These are phyloP conservation scores for Colius striatus DNA, from an alignment of 2,113 vertebrate genomes.

Conservation along the genomic window DNA sequence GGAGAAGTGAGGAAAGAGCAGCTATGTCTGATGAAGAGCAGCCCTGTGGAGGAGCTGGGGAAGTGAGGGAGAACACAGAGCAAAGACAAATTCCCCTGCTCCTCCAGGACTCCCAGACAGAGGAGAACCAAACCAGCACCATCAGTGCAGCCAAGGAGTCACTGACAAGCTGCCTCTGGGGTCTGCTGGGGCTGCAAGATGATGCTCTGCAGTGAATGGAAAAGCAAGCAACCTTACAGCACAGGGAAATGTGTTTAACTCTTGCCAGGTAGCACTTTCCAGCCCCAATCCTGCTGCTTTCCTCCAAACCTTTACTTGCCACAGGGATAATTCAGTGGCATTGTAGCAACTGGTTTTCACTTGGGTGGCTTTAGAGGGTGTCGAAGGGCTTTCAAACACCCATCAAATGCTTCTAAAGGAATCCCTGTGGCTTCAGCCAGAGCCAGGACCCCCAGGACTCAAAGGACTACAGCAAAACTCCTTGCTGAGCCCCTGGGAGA, in stretches of 20 bases:
- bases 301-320: not conserved
- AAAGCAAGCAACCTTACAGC: not conserved
- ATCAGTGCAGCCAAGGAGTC: not conserved
- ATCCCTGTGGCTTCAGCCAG: not conserved
- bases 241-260: not conserved
- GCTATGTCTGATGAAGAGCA: not conserved
- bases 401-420: not conserved
- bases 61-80: not conserved
- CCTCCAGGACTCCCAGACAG: not conserved
- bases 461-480: not conserved
- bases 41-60: rapidly evolving
- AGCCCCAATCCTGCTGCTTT: not conserved
- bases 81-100: not conserved
- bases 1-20: not conserved
- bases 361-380: not conserved
- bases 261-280: not conserved
- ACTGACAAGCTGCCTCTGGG: not conserved
- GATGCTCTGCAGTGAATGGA: not conserved
- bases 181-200: not conserved
- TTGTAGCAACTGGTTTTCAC: not conserved
- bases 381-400: not conserved
- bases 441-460: not conserved
- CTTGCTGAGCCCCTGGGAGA: not conserved
- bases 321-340: not conserved
- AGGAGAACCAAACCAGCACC: not conserved